Percentiles rank a stretch among this genome's conserved stretches.
Conservation (phyloP, 2,797 vertebrate genomes). For the Hippoglossus hippoglossus region DNA sequence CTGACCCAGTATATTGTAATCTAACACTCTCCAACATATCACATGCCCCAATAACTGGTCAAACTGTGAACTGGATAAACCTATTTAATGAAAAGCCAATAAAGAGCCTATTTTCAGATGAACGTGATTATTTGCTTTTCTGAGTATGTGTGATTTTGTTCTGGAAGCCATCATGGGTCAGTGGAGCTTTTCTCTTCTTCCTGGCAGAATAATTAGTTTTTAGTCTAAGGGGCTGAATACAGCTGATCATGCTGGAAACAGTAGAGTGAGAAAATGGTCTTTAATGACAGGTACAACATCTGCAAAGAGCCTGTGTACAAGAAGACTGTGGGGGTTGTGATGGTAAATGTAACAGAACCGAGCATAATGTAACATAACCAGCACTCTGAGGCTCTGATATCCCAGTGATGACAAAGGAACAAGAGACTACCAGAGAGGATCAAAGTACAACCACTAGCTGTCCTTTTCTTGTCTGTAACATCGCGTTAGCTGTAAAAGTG, state of each 20-base stretch:
- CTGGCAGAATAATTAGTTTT: conserved; percentile 3
- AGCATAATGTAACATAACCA: conserved; percentile 31
- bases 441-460: conserved; percentile 39
- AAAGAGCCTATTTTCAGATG: neutral
- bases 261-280: conserved; percentile 1
- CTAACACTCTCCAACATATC: neutral
- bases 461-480: conserved; percentile 42
- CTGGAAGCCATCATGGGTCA: conserved; percentile 1
- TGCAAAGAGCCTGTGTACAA: conserved; percentile 1
- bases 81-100: conserved; percentile 1
- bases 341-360: conserved; percentile 17
- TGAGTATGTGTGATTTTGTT: neutral
- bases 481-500: conserved; percentile 57
- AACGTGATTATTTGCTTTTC: conserved; percentile 12
- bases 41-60: neutral
- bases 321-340: conserved; percentile 2
- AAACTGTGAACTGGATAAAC: neutral
- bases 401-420: conserved; percentile 12
- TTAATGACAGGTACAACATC: neutral
- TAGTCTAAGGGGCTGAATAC: neutral
- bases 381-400: neutral
- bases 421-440: conserved; percentile 18
- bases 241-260: conserved; percentile 12
- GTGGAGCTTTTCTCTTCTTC: conserved; percentile 6
- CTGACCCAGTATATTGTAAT: neutral